These are phyloP conservation scores for Eulithis prunata DNA, from an alignment of 2,888 invertebrate genomes.

Conservation along the genomic window DNA sequence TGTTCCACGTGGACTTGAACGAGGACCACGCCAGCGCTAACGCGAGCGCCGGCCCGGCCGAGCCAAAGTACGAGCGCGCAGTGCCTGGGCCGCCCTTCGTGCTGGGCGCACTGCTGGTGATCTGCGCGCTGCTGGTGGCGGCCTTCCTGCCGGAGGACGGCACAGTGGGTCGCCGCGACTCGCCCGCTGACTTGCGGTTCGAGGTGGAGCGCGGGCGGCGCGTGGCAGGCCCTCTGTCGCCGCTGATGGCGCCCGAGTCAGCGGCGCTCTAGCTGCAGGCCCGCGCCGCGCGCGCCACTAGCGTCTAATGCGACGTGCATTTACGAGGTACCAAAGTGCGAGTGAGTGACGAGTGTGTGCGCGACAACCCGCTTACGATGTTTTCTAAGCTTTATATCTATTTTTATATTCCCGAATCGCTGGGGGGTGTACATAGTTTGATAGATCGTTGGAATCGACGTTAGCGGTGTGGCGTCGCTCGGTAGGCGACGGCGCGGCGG, in stretches of 20 bases:
- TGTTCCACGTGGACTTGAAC: constrained; percentile 98
- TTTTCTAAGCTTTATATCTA: constrained; percentile 76
- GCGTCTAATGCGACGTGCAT: constrained; percentile 74
- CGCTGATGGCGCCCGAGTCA: constrained; percentile 91
- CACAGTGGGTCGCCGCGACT: constrained; percentile 64
- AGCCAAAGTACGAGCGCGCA: constrained; percentile 85
- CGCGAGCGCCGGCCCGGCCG: constrained; percentile 52
- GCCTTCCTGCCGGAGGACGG: constrained; percentile 91
- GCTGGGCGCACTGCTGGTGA: constrained; percentile 97
- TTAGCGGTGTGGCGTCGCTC: constrained; percentile 41
- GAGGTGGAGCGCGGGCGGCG: constrained; percentile 92
- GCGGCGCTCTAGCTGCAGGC: constrained; percentile 87
- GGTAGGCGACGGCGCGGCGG: not conserved
- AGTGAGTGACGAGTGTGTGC: constrained; percentile 59
- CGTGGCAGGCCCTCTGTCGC: constrained; percentile 90
- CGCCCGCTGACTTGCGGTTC: constrained; percentile 91
- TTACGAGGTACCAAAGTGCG: constrained; percentile 74
- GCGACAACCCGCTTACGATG: constrained; percentile 56
- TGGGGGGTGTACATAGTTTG: constrained; percentile 69
- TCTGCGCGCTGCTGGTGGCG: constrained; percentile 96
- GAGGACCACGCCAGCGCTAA: constrained; percentile 83
- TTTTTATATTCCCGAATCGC: constrained; percentile 67
- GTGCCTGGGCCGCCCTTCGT: constrained; percentile 99
- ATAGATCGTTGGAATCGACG: constrained; percentile 59
- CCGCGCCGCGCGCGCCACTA: constrained; percentile 73